Conservation (phyloP, 2,113 vertebrate genomes). For the Brienomyrus brachyistius region DNA sequence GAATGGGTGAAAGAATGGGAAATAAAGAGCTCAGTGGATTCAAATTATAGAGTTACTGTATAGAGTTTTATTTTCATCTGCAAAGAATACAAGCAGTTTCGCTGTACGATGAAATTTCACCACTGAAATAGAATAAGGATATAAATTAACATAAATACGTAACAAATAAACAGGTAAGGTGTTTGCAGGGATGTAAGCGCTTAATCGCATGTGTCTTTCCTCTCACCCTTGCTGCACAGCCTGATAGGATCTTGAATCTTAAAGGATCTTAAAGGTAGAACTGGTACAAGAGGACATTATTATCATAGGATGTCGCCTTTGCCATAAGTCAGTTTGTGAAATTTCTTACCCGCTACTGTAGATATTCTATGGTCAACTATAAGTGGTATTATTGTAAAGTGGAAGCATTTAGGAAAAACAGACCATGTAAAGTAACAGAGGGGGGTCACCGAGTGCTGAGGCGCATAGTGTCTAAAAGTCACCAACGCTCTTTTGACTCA, state of each 20-base stretch:
- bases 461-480: too few species aligned
- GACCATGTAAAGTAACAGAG: background rate
- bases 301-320: background rate
- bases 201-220: background rate
- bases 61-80: too few species aligned
- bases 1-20: too few species aligned
- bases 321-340: background rate
- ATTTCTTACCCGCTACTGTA: background rate
- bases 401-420: background rate
- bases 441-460: fast-evolving
- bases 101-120: too few species aligned
- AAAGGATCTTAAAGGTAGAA: too few species aligned
- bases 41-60: background rate
- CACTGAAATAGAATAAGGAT: too few species aligned
- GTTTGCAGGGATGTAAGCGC: background rate
- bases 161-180: too few species aligned
- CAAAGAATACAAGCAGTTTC: too few species aligned
- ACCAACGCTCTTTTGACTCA: background rate
- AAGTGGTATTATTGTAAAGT: background rate
- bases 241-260: background rate
- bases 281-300: background rate
- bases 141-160: too few species aligned
- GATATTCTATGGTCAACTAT: background rate
- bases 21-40: too few species aligned
- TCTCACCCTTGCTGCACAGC: background rate